These are phyloP conservation scores for Artibeus jamaicensis DNA, from an alignment of 2,797 vertebrate species.

Conservation along the genomic window DNA sequence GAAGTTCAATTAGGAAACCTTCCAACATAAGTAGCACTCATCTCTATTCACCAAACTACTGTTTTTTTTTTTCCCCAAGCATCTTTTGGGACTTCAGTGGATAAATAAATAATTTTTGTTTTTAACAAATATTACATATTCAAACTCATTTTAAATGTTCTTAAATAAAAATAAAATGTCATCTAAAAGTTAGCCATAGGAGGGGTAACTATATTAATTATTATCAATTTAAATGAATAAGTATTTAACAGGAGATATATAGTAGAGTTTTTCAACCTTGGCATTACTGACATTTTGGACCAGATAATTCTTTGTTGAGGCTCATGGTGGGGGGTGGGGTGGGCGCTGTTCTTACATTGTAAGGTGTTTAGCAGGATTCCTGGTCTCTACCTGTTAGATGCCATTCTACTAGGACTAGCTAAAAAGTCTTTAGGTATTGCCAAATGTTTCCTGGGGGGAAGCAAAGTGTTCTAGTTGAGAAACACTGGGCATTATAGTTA, in stretches of 20 bases:
- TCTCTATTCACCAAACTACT: not conserved
- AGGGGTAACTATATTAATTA: not conserved
- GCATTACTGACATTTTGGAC: not conserved
- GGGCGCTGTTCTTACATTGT: not conserved
- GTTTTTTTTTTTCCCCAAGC: not conserved
- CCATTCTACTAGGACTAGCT: not conserved
- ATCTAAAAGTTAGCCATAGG: not conserved
- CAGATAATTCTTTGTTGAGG: not conserved
- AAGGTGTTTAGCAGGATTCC: not conserved
- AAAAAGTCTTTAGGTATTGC: not conserved
- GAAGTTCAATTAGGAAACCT: not conserved
- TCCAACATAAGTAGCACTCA: not conserved
- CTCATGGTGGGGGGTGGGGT: fast-evolving
- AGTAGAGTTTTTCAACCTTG: not conserved
- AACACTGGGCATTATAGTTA: not conserved
- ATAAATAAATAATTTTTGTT: not conserved
- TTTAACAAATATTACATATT: not conserved
- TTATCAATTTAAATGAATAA: not conserved
- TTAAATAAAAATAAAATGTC: not conserved
- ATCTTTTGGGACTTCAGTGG: not conserved
- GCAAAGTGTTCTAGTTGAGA: not conserved
- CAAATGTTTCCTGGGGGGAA: not conserved
- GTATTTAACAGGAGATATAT: not conserved
- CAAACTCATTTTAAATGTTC: not conserved
- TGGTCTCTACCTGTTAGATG: not conserved